Evolutionary conservation across 1,140 invertebrate genomes (phyloP).

Genomic region (Paraescarpia echinospica): DNA sequence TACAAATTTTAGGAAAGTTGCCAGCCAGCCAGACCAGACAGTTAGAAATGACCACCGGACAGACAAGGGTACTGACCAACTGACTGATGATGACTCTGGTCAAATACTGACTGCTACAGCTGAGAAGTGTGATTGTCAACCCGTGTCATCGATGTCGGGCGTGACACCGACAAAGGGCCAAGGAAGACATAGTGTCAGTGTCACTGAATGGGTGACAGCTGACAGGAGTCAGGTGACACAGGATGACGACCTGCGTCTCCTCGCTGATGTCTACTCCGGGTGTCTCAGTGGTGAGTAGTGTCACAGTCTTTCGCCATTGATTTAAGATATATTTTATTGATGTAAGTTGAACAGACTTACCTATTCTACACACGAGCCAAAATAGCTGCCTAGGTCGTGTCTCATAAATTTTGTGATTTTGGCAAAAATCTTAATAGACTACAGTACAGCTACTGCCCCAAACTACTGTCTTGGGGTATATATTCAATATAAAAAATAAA

Average conservation of each 20-base stretch:
- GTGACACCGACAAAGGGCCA: constrained; percentile 37
- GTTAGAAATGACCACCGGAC: not conserved
- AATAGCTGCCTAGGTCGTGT: no score
- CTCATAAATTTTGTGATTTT: no score
- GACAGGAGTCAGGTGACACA: constrained; percentile 51
- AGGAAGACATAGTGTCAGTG: constrained; percentile 35
- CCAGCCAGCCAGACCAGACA: not conserved
- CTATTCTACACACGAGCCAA: no score
- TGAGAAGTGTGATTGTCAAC: constrained; percentile 18
- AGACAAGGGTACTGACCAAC: not conserved
- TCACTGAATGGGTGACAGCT: constrained; percentile 34
- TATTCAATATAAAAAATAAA: no score
- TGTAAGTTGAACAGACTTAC: no score
- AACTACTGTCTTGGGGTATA: no score
- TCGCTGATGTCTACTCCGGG: constrained; percentile 58
- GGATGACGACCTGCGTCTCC: constrained; percentile 52
- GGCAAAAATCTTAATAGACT: no score
- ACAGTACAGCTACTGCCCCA: no score
- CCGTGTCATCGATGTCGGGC: not conserved
- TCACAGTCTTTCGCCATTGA: no score
- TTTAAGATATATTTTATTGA: no score
- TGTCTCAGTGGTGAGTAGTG: constrained; percentile 38
- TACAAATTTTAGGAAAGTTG: not conserved
- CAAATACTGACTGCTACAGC: not conserved
- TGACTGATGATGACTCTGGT: no score